Percentiles rank a stretch among this genome's conserved stretches.
Conservation (phyloP, 1,140 invertebrate species). For the Sminthurinus signatus region DNA sequence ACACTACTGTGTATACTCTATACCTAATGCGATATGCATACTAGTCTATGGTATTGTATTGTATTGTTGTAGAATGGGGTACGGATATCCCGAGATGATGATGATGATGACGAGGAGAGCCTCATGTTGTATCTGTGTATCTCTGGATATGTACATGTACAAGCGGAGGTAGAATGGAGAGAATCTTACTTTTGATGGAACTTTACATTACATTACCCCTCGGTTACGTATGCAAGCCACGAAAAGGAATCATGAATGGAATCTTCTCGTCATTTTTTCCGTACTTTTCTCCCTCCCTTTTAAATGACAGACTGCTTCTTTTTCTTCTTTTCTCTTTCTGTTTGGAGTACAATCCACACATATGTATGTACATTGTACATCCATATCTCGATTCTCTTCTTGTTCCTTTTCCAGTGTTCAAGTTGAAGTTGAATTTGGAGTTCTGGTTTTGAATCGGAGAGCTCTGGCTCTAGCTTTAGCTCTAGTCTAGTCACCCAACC, state of each 20-base stretch:
- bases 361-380: too few species aligned
- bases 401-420: background rate
- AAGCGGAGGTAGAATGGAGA: background rate
- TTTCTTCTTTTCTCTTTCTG: background rate
- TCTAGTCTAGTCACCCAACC: background rate
- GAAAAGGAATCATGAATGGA: conserved; percentile 19
- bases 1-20: too few species aligned
- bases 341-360: background rate
- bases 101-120: background rate
- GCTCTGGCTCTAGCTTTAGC: background rate
- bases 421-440: background rate
- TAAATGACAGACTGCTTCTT: conserved; percentile 15
- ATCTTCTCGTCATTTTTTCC: conserved; percentile 26
- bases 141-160: background rate
- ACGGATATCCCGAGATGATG: too few species aligned
- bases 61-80: too few species aligned
- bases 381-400: background rate
- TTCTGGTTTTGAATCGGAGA: background rate
- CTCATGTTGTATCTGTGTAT: background rate
- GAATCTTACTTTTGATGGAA: conserved; percentile 14
- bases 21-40: too few species aligned
- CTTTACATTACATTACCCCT: conserved; percentile 17
- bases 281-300: conserved; percentile 16
- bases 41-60: too few species aligned
- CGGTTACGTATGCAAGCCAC: conserved; percentile 21